These are phyloP conservation scores for Sus cebifrons DNA, from an alignment of 2,797 vertebrate genomes.

Conservation along the genomic window DNA sequence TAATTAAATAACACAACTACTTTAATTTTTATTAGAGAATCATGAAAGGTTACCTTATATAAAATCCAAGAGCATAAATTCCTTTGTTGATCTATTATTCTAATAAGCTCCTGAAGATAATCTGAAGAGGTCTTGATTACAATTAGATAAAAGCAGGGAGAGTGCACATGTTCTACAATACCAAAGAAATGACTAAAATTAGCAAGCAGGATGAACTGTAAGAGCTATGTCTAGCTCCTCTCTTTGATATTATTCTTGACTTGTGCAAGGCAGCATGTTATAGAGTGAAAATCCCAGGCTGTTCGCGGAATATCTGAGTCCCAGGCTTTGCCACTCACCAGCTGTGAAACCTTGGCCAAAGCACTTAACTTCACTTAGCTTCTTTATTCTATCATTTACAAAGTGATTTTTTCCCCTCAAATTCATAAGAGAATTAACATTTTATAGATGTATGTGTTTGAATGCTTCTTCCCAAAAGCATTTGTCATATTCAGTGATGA, in stretches of 20 bases:
- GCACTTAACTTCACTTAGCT: neutral
- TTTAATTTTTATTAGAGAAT: conserved; percentile 85
- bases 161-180: conserved; percentile 73
- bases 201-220: conserved; percentile 65
- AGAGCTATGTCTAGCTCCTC: conserved; percentile 65
- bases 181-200: conserved; percentile 79
- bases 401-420: neutral
- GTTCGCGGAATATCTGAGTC: neutral
- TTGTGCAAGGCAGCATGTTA: neutral
- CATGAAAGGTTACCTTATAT: conserved; percentile 79
- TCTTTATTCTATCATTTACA: conserved; percentile 5
- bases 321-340: conserved; percentile 45
- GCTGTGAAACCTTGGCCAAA: neutral
- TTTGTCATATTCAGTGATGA: conserved; percentile 49
- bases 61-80: conserved; percentile 78
- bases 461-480: conserved; percentile 72
- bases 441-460: conserved; percentile 3
- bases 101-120: conserved; percentile 85
- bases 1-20: conserved; percentile 88
- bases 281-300: neutral
- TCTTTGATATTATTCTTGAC: conserved; percentile 31
- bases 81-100: conserved; percentile 85
- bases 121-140: conserved; percentile 84
- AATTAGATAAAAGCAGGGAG: conserved; percentile 81
- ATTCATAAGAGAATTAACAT: neutral